These are phyloP conservation scores for Pangasius mekongensis DNA, from an alignment of 2,797 vertebrate species.

Conservation along the genomic window DNA sequence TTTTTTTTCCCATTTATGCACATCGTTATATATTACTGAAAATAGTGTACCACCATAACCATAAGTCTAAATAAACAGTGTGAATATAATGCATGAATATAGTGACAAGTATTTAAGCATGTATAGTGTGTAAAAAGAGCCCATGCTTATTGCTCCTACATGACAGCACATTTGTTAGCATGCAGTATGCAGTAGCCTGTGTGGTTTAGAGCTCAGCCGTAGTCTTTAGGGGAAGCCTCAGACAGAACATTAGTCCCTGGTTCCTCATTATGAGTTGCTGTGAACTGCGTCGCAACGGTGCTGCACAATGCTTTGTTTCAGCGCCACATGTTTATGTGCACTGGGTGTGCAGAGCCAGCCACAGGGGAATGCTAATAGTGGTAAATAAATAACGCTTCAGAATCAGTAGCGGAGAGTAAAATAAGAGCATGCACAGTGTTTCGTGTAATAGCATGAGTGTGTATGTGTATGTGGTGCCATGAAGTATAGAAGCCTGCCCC, in stretches of 20 bases:
- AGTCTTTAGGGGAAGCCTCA: constrained; percentile 9
- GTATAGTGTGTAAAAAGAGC: constrained; percentile 1
- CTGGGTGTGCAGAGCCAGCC: constrained; percentile 23
- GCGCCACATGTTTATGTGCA: constrained; percentile 48
- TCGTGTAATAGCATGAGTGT: not conserved
- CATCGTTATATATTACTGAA: not conserved
- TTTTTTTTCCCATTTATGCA: not conserved
- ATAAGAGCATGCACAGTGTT: constrained; percentile 7
- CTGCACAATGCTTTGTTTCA: constrained; percentile 43
- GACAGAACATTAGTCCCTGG: constrained; percentile 49
- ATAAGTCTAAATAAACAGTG: not conserved
- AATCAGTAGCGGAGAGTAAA: not conserved
- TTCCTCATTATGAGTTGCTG: constrained; percentile 56
- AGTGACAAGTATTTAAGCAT: not conserved
- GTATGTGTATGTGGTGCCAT: not conserved
- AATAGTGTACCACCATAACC: not conserved
- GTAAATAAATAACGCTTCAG: constrained; percentile 38
- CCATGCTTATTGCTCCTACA: not conserved
- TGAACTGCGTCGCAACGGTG: constrained; percentile 44
- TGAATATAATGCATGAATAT: not conserved
- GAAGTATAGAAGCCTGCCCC: not conserved
- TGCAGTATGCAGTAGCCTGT: not conserved
- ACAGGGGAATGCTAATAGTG: constrained; percentile 49
- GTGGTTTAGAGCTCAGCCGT: not conserved
- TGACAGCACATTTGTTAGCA: not conserved